Evolutionary conservation across 2,888 invertebrate species (phyloP), one percentile per base, ranked within the genome.

Genomic region (Ctenicera cuprea): DNA sequence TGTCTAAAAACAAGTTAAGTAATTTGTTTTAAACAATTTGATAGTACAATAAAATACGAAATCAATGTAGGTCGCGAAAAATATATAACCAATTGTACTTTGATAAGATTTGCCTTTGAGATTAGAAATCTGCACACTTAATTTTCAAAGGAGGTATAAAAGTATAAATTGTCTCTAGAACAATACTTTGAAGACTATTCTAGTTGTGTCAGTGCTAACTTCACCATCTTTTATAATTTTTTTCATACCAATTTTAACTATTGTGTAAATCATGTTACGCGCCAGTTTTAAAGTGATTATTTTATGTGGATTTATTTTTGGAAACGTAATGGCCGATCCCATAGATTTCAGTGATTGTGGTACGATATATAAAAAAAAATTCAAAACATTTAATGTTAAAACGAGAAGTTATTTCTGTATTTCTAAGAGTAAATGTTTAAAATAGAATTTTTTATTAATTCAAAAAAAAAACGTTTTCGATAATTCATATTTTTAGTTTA

Each of bases 301-400:
- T 7, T 45, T 33, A 1, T 33, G 33, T 9, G 33, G 33, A 9
- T 33, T 33, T 33, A 9, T 33, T 33, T 33, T 45, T 4, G 14
- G 45, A 3, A 8, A 1, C 14, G 14, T 45, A 1, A 45, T 16
- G 59, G 48, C 33, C 14, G 66, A 38, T 41, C 18, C 18, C 22
- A 71, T 70, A 20, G 65, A 66, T 71, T 74, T 52, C 38, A 57
- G 69, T 69, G 61, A 52, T 54, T 72, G 62, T 50, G 67, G 66
- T 67, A 38, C 2, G 63, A n/a, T n/a, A n/a, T n/a, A n/a, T n/a
- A n/a, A n/a, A n/a, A n/a, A n/a, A n/a, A n/a, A n/a, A n/a, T n/a
- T n/a, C n/a, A n/a, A n/a, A n/a, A n/a, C n/a, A n/a, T n/a, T n/a
- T n/a, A n/a, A n/a, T n/a, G n/a, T n/a, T n/a, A n/a, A n/a, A n/a